phyloP scores from a whole-genome alignment of 2,113 vertebrate species.

The Tyrannus savana region DNA sequence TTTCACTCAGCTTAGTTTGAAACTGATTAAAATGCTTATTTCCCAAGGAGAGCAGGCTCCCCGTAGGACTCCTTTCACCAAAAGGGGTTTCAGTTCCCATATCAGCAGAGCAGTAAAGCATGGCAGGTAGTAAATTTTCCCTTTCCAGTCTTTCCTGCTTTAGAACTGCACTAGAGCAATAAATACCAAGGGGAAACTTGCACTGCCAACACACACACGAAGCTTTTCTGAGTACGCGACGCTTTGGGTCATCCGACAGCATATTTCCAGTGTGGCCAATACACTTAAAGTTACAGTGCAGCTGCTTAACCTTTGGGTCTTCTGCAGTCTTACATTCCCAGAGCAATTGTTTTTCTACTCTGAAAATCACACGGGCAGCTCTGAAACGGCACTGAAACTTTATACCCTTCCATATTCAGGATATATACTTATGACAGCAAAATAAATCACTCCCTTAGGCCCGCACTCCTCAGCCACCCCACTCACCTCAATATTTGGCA shows the following conservation, averaged over 20 bases:
- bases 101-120: conserved; percentile 22
- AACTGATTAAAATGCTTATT: neutral
- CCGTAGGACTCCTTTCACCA: neutral
- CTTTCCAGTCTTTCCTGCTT: conserved; percentile 50
- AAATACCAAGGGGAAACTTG: conserved; percentile 40
- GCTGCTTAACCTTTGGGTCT: neutral
- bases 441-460: neutral
- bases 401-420: neutral
- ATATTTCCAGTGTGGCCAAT: neutral
- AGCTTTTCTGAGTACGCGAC: conserved; percentile 13
- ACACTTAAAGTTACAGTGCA: conserved; percentile 29
- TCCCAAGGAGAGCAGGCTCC: neutral
- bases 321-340: neutral
- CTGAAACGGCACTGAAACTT: neutral
- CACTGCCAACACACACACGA: conserved; percentile 30
- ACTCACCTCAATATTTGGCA: conserved; percentile 95
- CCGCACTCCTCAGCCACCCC: neutral
- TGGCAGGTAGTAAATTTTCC: conserved; percentile 48
- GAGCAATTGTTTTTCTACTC: neutral
- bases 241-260: conserved; percentile 42
- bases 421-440: neutral
- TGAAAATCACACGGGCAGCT: neutral
- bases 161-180: conserved; percentile 18
- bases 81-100: neutral
- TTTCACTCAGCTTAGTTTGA: neutral